Evolutionary conservation across 2,888 invertebrate species (phyloP).

Genomic region (Xestia rhomboidea): DNA sequence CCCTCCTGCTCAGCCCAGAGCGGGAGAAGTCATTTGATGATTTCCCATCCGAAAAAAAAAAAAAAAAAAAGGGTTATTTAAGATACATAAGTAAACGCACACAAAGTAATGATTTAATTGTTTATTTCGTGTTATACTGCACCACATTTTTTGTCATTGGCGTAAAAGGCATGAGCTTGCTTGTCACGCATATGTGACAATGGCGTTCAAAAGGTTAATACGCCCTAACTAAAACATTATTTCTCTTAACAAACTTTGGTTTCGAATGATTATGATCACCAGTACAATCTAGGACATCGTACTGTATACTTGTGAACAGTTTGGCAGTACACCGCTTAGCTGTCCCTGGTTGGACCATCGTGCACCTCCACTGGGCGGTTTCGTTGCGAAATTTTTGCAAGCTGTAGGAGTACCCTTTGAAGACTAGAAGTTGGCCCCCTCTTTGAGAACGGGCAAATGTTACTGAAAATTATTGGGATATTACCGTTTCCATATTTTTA

Average conservation of each 20-base stretch:
- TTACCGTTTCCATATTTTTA: slow-evolving; percentile 34
- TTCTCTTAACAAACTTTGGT: slow-evolving; percentile 74
- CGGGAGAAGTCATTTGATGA: no score
- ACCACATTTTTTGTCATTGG: background rate
- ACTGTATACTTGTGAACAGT: slow-evolving; percentile 70
- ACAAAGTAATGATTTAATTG: background rate
- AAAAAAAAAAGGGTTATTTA: no score
- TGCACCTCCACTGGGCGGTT: slow-evolving; percentile 77
- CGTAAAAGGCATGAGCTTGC: background rate
- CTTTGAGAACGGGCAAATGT: slow-evolving; percentile 79
- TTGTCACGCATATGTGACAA: background rate
- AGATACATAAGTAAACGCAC: background rate
- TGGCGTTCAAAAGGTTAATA: slow-evolving; percentile 58
- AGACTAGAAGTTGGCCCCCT: slow-evolving; percentile 78
- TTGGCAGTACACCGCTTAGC: slow-evolving; percentile 77
- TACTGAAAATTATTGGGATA: slow-evolving; percentile 73
- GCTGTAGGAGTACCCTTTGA: slow-evolving; percentile 76
- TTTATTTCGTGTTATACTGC: background rate
- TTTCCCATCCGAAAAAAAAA: no score
- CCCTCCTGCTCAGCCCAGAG: no score
- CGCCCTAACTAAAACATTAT: slow-evolving; percentile 67
- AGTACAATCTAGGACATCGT: slow-evolving; percentile 68
- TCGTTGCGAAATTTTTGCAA: slow-evolving; percentile 64
- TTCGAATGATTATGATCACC: slow-evolving; percentile 75
- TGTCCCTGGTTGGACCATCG: slow-evolving; percentile 78